phyloP scores from a whole-genome alignment of 2,888 invertebrate genomes.

The Dioctria rufipes region DNA sequence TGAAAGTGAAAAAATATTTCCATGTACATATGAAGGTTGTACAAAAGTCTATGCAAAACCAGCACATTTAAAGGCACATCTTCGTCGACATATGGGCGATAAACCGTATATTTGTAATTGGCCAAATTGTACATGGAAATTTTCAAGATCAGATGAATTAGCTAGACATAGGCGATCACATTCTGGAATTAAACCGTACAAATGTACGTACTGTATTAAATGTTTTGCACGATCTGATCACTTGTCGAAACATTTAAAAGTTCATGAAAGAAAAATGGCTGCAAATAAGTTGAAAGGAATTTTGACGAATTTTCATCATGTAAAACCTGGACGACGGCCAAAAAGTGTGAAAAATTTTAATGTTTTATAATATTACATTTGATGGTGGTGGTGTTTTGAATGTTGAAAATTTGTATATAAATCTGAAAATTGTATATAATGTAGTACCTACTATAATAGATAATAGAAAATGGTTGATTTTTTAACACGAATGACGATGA shows the following conservation, averaged over 20 bases:
- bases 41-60: slow-evolving; percentile 90
- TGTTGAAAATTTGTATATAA: not conserved
- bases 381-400: not conserved
- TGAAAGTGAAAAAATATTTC: slow-evolving; percentile 74
- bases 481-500: not conserved
- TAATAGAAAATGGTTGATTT: not conserved
- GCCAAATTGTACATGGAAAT: slow-evolving; percentile 91
- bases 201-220: slow-evolving; percentile 89
- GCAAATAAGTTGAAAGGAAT: slow-evolving; percentile 66
- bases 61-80: slow-evolving; percentile 90
- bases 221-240: slow-evolving; percentile 95
- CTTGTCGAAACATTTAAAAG: slow-evolving; percentile 91
- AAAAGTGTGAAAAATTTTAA: slow-evolving; percentile 64
- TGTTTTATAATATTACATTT: not conserved
- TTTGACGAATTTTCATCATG: slow-evolving; percentile 66
- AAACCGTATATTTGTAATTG: slow-evolving; percentile 83
- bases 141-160: slow-evolving; percentile 94
- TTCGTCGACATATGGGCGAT: slow-evolving; percentile 86
- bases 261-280: slow-evolving; percentile 79
- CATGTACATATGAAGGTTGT: slow-evolving; percentile 81
- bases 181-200: slow-evolving; percentile 94
- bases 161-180: slow-evolving; percentile 95
- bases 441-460: too few species aligned
- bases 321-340: slow-evolving; percentile 69
- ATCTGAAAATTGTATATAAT: not conserved